Evolutionary conservation across 2,797 vertebrate species (phyloP), one percentile per base, ranked within the genome.

Genomic region (Muscicapa striata): DNA sequence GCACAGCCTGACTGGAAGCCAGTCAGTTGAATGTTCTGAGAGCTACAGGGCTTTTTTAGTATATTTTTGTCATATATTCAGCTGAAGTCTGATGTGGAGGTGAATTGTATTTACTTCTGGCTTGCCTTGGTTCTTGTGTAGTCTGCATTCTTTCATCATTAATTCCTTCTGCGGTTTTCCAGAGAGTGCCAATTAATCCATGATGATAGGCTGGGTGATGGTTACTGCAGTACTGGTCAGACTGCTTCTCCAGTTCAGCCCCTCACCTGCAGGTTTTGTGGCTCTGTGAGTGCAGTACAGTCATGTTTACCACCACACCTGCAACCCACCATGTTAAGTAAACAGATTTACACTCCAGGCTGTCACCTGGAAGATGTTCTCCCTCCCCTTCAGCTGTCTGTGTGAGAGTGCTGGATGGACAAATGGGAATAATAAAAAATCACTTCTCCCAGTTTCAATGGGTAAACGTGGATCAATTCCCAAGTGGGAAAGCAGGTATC

Each of bases 21-120:
- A 17, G 59, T 11, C 30, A n/a, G 34, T 11, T 77, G 17, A 27
- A 11, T 64, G 15, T 51, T 64, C 30, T 18, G 18, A 84, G 40
- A 24, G 46, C 54, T 76, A 1, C 20, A 22, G 36, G 13, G 18
- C 2, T 45, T 59, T 79, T 63, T 13, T 15, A 19, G 9, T 76
- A 24, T 7, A 0, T 26, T 55, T 55, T 68, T 80, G 21, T 23
- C 17, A n/a, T 1, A 0, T 40, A 3, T 46, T 69, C 30, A 22
- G 54, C 5, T 72, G 61, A 57, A 45, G 48, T 58, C 7, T 55
- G 12, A 13, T 32, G 23, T 34, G 32, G 52, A 70, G 52, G 24
- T 48, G 36, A 32, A 29, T 26, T 61, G 17, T 29, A 10, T 20
- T 11, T 66, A 9, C 10, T 52, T 66, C 32, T 70, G 36, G 7